Percentiles rank a stretch among this genome's conserved stretches.
These are phyloP conservation scores for Ctenopoma kingsleyae DNA, from an alignment of 2,797 vertebrate species.

Conservation along the genomic window DNA sequence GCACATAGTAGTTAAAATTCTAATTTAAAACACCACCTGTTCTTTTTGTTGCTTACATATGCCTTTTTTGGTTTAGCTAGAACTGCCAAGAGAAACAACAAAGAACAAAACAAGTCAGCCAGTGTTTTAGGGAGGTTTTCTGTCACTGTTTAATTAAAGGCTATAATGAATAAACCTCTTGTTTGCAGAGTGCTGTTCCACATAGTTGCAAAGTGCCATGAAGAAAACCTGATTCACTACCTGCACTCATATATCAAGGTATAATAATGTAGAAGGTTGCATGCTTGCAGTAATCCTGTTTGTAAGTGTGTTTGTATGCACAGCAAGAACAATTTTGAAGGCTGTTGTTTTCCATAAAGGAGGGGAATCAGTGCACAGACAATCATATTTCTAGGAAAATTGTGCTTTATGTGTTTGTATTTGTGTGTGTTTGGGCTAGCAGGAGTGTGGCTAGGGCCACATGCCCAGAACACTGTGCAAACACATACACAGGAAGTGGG, in stretches of 20 bases:
- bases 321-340: constrained; percentile 22
- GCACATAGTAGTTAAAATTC: background rate
- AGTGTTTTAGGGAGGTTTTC: constrained; percentile 12
- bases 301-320: background rate
- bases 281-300: background rate
- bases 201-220: constrained; percentile 94
- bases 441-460: constrained; percentile 44
- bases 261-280: background rate
- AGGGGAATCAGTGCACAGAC: constrained; percentile 19
- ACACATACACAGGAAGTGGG: constrained; percentile 39
- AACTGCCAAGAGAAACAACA: background rate
- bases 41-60: background rate
- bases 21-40: background rate
- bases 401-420: constrained; percentile 23
- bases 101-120: background rate
- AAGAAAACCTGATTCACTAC: constrained; percentile 92
- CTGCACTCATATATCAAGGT: constrained; percentile 95
- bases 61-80: background rate
- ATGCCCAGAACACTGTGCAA: constrained; percentile 62
- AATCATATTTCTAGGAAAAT: constrained; percentile 35
- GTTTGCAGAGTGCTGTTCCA: constrained; percentile 92
- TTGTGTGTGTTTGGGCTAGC: constrained; percentile 46
- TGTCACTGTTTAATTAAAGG: constrained; percentile 1
- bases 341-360: constrained; percentile 39
- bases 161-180: constrained; percentile 11